Evolutionary conservation across 2,888 invertebrate genomes (phyloP), one percentile per base, ranked within the genome.

Genomic region (Leucoptera coffeella): DNA sequence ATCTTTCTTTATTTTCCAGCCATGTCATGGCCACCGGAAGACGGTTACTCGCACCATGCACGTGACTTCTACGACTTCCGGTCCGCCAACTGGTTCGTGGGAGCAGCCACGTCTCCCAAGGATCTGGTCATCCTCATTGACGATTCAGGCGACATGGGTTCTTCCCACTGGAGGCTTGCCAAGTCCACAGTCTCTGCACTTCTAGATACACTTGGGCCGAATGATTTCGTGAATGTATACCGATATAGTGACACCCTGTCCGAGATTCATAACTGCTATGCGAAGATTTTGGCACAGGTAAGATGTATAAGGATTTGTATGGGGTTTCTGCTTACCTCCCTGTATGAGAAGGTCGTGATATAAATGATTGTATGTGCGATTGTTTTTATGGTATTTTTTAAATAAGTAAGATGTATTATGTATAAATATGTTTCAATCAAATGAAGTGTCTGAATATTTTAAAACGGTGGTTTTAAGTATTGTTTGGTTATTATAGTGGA

Each of bases 151-250:
- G 87, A 91, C 35, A 85, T 96, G 73, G 82, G 84, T 14, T 88
- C 89, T 1, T 82, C 87, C 31, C 75, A 85, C 35, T 83, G 86
- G 44, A 81, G 86, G 37, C 78, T 99, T 28, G 92, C 93, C 2
- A 83, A 85, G 46, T 84, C 86, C 12, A 95, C 95, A 0, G 87
- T 91, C 1, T 81, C 84, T 29, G 85, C 88, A 10, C 84, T 99
- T 32, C 72, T 99, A 34, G 92, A 96, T 38, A 97, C 97, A 0
- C 77, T 99, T 4, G 91, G 91, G 2, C 93, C 96, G 38, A 89
- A 99, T 50, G 99, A 99, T 59, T 99, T 87, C 52, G 93, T 99
- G 28, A 97, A 96, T 50, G 81, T 99, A 25, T 89, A 88, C 45
- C 80, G 85, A 51, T 96, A 95, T 59, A 84, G 91, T 22, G 89